Evolutionary conservation across 1,140 invertebrate species (phyloP).

Genomic region (Lepidotrigona ventralis): DNA sequence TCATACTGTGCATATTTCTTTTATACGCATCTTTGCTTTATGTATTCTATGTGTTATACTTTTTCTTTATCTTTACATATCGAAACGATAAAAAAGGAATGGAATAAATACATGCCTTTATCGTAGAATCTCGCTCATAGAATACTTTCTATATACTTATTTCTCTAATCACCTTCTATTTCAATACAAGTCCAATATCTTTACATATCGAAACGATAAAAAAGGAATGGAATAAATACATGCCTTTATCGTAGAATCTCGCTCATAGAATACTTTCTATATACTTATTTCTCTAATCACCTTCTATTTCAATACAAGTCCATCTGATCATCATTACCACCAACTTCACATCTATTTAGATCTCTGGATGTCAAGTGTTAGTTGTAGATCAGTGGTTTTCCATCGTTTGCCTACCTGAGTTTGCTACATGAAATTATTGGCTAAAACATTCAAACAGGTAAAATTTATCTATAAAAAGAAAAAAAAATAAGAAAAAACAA

Average conservation of each 20-base stretch:
- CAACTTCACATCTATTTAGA: constrained; percentile 19
- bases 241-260: no score
- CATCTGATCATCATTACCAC: constrained; percentile 23
- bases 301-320: constrained; percentile 8
- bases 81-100: neutral
- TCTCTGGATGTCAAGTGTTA: constrained; percentile 15
- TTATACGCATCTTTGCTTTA: neutral
- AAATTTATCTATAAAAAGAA: neutral
- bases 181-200: neutral
- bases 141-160: neutral
- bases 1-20: neutral
- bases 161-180: constrained; percentile 11
- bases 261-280: no score
- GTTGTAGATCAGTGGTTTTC: constrained; percentile 7
- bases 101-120: neutral
- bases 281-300: constrained; percentile 4
- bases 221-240: neutral
- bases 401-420: neutral
- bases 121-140: no score
- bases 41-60: neutral
- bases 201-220: no score
- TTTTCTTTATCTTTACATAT: neutral
- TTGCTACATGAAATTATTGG: neutral
- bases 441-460: neutral
- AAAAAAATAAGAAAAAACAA: no score